These are phyloP conservation scores for Neostethus bicornis DNA, from an alignment of 2,797 vertebrate genomes.

Conservation along the genomic window DNA sequence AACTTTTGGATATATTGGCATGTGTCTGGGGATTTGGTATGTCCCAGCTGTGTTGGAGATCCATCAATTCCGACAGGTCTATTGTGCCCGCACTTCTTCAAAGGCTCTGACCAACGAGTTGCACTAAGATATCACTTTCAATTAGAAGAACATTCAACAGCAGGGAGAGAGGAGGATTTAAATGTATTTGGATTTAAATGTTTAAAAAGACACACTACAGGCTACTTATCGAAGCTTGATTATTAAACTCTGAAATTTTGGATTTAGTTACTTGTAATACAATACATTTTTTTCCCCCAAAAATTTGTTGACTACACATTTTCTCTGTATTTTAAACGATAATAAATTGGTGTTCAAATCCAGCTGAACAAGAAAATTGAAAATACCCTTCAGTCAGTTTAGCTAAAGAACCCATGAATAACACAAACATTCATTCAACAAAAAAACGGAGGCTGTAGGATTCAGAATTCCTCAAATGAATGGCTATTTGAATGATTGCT, in stretches of 20 bases:
- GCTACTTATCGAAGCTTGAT: conserved; percentile 18
- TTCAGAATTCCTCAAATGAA: conserved; percentile 77
- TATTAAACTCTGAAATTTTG: neutral
- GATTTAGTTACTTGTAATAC: too few species aligned
- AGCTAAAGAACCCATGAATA: conserved; percentile 39
- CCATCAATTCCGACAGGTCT: conserved; percentile 83
- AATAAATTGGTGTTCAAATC: conserved; percentile 1
- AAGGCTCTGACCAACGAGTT: conserved; percentile 72
- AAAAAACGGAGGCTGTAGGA: conserved; percentile 59
- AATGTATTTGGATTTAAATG: conserved; percentile 30
- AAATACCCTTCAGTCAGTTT: conserved; percentile 13
- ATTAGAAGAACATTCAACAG: conserved; percentile 73
- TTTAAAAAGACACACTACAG: conserved; percentile 7
- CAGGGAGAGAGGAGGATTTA: conserved; percentile 48
- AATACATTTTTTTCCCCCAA: neutral
- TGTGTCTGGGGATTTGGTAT: conserved; percentile 71
- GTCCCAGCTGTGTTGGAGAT: conserved; percentile 80
- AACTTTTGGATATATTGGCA: conserved; percentile 72
- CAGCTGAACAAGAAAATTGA: conserved; percentile 8
- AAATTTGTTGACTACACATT: neutral
- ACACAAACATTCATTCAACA: conserved; percentile 50
- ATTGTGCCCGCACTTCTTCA: conserved; percentile 76
- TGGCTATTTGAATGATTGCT: conserved; percentile 85
- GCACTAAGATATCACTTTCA: conserved; percentile 77
- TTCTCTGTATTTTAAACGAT: neutral